These are phyloP conservation scores for Pelodiscus sinensis DNA, from an alignment of 2,113 vertebrate species.

Conservation along the genomic window DNA sequence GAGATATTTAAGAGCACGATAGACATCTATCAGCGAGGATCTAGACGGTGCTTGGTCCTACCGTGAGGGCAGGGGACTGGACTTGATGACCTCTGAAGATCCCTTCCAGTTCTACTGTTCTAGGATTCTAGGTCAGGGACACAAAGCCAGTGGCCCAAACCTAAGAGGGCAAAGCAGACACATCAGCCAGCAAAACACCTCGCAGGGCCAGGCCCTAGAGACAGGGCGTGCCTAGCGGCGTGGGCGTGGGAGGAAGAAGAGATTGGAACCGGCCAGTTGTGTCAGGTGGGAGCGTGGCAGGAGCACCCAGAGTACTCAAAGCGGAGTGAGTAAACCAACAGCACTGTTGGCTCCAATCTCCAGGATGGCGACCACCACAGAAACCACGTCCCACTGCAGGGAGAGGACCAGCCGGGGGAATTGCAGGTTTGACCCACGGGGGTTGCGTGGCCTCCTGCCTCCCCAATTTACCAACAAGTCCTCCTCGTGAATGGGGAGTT, in stretches of 20 bases:
- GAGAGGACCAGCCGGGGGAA: neutral
- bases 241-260: neutral
- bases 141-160: neutral
- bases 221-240: neutral
- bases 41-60: too few species aligned
- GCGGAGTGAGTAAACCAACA: neutral
- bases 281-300: neutral
- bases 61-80: too few species aligned
- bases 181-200: neutral
- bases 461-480: neutral
- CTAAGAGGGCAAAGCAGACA: neutral
- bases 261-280: neutral
- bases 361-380: neutral
- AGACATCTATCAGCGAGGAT: too few species aligned
- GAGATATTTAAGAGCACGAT: too few species aligned
- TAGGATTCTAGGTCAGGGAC: neutral
- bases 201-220: neutral
- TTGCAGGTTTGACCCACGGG: neutral
- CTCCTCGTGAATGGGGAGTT: neutral
- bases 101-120: too few species aligned
- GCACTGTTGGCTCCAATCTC: neutral
- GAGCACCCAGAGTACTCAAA: neutral
- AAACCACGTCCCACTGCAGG: neutral
- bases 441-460: neutral
- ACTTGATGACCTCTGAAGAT: neutral